Evolutionary conservation across 2,797 vertebrate species (phyloP).

Genomic region (Eulemur rubriventer): DNA sequence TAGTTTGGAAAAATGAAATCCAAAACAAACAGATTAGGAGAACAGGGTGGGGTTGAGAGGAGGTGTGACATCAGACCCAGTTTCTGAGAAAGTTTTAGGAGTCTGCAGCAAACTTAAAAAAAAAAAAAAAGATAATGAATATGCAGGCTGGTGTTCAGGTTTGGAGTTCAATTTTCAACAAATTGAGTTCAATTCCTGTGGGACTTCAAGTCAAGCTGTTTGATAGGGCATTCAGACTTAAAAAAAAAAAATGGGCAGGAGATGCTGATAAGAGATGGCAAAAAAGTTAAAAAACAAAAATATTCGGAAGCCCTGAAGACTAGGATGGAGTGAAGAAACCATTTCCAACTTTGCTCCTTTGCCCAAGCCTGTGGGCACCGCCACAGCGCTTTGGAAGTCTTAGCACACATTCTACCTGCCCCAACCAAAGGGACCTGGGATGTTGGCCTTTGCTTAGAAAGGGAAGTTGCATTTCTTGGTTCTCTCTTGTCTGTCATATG

Average conservation of each 20-base stretch:
- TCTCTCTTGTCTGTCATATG: not conserved
- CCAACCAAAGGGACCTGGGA: not conserved
- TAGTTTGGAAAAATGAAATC: not conserved
- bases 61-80: not conserved
- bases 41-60: rapidly evolving
- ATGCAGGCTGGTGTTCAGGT: not conserved
- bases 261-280: not conserved
- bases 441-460: not conserved
- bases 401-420: not conserved
- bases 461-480: not conserved
- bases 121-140: not conserved
- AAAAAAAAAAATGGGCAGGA: not conserved
- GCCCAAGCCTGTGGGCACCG: not conserved
- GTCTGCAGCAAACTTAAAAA: not conserved
- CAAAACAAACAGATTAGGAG: not conserved
- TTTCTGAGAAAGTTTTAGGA: not conserved
- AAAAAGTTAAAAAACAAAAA: not conserved
- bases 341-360: not conserved
- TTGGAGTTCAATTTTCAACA: not conserved
- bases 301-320: not conserved
- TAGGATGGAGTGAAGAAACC: not conserved
- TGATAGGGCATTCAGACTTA: not conserved
- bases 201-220: not conserved
- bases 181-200: not conserved
- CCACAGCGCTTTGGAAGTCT: not conserved